These are phyloP conservation scores for Spisula subtruncata DNA, from an alignment of 2,888 invertebrate species.

Conservation along the genomic window DNA sequence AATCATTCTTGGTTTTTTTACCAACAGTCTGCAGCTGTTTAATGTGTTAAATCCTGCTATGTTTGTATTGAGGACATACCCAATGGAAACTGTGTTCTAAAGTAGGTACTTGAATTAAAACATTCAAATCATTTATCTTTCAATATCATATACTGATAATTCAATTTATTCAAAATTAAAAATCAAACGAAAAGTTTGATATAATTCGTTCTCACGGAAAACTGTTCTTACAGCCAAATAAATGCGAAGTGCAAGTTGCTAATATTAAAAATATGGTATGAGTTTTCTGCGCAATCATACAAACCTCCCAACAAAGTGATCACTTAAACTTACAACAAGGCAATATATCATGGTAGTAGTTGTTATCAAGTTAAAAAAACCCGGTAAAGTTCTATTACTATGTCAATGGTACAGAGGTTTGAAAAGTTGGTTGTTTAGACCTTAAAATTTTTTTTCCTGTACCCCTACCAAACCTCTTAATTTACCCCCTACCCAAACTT, in stretches of 20 bases:
- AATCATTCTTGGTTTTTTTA: background rate
- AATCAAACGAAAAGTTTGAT: background rate
- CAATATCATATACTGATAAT: background rate
- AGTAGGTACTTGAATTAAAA: background rate
- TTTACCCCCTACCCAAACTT: too few relatives aligned
- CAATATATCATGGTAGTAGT: background rate
- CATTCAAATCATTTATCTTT: background rate
- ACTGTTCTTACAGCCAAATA: background rate
- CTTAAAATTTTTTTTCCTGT: too few relatives aligned
- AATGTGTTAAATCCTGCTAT: background rate
- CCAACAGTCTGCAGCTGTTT: background rate
- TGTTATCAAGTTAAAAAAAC: background rate
- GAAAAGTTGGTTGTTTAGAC: too few relatives aligned
- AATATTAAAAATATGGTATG: background rate
- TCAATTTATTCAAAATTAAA: constrained; percentile 8
- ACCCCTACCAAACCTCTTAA: too few relatives aligned
- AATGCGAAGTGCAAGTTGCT: background rate
- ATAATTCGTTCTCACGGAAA: too few relatives aligned
- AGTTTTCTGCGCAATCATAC: background rate
- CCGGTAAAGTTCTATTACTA: too few relatives aligned
- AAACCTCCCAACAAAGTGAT: background rate
- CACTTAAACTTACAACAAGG: background rate
- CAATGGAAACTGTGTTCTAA: background rate
- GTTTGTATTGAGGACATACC: background rate
- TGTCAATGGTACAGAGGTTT: too few relatives aligned